Evolutionary conservation across 2,113 vertebrate species (phyloP).

Genomic region (Hemicordylus capensis): DNA sequence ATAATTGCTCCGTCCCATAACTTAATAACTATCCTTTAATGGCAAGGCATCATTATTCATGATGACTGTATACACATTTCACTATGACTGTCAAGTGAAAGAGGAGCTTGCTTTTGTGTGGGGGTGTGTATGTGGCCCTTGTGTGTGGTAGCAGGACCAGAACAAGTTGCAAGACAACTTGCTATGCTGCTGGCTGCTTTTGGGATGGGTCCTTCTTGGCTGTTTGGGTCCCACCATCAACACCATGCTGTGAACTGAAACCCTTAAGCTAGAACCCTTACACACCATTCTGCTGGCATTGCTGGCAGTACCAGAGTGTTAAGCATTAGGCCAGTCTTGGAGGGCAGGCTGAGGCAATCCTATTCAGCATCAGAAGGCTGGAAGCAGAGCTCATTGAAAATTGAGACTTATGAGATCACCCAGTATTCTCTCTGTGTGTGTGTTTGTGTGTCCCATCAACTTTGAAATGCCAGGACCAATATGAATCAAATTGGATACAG

Average conservation of each 20-base stretch:
- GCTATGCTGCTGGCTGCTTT: neutral
- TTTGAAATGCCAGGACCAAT: no score
- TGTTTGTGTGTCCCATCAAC: no score
- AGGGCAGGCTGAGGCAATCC: no score
- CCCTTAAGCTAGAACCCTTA: neutral
- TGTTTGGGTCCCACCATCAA: neutral
- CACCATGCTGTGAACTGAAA: neutral
- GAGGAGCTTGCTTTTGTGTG: neutral
- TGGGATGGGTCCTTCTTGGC: neutral
- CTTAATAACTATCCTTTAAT: neutral
- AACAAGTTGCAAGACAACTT: no score
- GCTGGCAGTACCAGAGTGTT: neutral
- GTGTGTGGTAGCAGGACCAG: neutral
- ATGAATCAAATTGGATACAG: no score
- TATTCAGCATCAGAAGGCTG: neutral
- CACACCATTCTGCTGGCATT: neutral
- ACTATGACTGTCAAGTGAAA: neutral
- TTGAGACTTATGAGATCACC: no score
- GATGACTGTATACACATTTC: neutral
- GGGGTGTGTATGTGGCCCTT: neutral
- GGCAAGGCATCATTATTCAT: neutral
- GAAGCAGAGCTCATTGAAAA: neutral
- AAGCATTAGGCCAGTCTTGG: no score
- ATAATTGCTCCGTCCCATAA: neutral
- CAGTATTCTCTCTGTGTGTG: no score